phyloP scores from a whole-genome alignment of 2,888 invertebrate species.

The Tetrapedia diversipes region DNA sequence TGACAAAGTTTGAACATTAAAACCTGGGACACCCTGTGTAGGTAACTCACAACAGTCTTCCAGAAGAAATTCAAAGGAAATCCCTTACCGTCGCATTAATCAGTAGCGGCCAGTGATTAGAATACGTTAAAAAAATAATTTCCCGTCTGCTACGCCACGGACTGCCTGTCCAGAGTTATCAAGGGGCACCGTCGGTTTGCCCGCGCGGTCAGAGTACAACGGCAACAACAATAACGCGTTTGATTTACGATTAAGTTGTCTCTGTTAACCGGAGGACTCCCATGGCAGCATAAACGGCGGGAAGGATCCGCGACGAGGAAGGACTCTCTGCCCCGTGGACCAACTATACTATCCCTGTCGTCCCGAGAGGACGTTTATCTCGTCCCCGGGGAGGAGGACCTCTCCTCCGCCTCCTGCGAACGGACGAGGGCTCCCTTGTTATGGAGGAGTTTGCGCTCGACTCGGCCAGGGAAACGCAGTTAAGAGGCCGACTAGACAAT shows the following conservation, averaged over 20 bases:
- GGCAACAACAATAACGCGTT: slow-evolving; percentile 75
- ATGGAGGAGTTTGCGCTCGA: slow-evolving; percentile 23
- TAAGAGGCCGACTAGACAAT: slow-evolving; percentile 61
- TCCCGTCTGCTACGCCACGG: neutral
- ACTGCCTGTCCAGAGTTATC: neutral
- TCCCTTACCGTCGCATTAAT: neutral
- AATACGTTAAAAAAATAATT: slow-evolving; percentile 5
- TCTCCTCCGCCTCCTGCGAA: no score
- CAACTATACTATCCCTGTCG: slow-evolving; percentile 56
- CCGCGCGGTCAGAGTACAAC: slow-evolving; percentile 6
- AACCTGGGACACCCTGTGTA: no score
- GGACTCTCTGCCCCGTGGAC: slow-evolving; percentile 23
- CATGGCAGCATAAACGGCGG: slow-evolving; percentile 14
- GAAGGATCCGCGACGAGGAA: neutral
- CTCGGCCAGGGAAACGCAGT: slow-evolving; percentile 25
- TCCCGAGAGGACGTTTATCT: slow-evolving; percentile 60
- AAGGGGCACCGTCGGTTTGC: slow-evolving; percentile 8
- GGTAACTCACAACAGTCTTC: no score
- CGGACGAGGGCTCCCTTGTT: slow-evolving; percentile 35
- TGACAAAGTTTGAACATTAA: no score
- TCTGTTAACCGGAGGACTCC: slow-evolving; percentile 42
- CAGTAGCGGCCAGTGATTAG: neutral
- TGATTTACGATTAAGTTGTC: slow-evolving; percentile 76
- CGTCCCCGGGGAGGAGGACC: slow-evolving; percentile 40
- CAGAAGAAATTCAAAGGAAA: no score